Conservation (phyloP, 2,113 vertebrate genomes). For the Solenodon paradoxus region DNA sequence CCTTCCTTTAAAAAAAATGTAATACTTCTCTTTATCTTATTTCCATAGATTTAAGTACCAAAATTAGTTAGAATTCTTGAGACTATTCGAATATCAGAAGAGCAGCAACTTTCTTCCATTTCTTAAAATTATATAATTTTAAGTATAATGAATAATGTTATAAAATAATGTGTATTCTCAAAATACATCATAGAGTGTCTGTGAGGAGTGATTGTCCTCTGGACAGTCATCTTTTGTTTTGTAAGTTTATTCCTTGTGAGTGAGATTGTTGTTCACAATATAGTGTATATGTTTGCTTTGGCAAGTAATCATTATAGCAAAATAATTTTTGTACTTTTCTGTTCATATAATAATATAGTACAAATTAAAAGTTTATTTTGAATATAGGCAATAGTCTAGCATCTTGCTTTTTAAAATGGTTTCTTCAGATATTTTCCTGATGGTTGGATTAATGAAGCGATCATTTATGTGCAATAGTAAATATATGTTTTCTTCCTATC, state of each 20-base stretch:
- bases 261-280: neutral
- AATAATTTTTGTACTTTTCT: conserved; percentile 8
- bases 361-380: neutral
- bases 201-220: neutral
- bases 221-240: neutral
- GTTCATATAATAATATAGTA: neutral
- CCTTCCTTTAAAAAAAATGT: too few relatives aligned
- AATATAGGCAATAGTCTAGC: neutral
- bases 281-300: neutral
- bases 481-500: neutral
- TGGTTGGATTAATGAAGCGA: neutral
- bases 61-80: neutral
- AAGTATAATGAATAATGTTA: neutral
- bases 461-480: neutral
- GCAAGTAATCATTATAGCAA: neutral
- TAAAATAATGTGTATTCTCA: neutral
- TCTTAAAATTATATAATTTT: neutral
- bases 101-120: neutral
- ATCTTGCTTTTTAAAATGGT: neutral
- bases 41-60: neutral
- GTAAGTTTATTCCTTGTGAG: neutral
- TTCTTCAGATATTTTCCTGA: neutral
- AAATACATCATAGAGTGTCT: neutral
- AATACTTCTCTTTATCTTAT: too few relatives aligned
- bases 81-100: neutral